Percentiles rank a stretch among this genome's conserved stretches.
These are phyloP conservation scores for Nemotelus pantherinus DNA, from an alignment of 2,888 invertebrate species.

Conservation along the genomic window DNA sequence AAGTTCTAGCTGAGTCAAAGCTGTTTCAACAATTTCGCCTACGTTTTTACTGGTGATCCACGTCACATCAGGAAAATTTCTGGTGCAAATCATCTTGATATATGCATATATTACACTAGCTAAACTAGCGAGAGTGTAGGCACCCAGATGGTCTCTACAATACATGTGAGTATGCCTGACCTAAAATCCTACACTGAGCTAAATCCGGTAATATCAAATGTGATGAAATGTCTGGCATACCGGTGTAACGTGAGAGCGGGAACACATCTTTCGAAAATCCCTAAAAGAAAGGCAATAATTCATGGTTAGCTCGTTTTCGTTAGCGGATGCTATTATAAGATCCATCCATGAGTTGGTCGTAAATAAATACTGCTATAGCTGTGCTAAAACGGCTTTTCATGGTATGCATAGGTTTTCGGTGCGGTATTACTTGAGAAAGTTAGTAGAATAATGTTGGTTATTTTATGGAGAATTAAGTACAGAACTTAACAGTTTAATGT, in stretches of 20 bases:
- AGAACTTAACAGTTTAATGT: conserved; percentile 13
- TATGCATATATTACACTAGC: too few species aligned
- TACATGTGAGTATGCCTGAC: too few species aligned
- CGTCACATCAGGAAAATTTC: conserved; percentile 4
- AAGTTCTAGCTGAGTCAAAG: too few species aligned
- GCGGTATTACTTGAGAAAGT: too few species aligned
- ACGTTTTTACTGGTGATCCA: too few species aligned
- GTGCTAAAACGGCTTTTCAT: too few species aligned
- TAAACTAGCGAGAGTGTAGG: too few species aligned
- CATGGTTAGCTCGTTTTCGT: conserved; percentile 29
- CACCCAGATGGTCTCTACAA: too few species aligned
- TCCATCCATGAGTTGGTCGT: not conserved
- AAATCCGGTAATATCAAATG: conserved; percentile 20
- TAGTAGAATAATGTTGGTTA: conserved; percentile 11
- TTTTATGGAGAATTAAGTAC: not conserved
- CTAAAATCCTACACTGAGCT: conserved; percentile 4
- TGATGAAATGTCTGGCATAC: not conserved
- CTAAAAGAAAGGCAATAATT: conserved; percentile 32
- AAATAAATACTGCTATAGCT: too few species aligned
- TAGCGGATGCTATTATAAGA: conserved; percentile 30
- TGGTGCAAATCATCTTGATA: conserved; percentile 7
- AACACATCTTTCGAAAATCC: conserved; percentile 21
- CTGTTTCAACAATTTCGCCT: too few species aligned
- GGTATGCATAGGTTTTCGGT: too few species aligned
- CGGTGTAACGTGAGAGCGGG: not conserved